Evolutionary conservation across 2,797 vertebrate genomes (phyloP).

Genomic region (Microchirus variegatus): DNA sequence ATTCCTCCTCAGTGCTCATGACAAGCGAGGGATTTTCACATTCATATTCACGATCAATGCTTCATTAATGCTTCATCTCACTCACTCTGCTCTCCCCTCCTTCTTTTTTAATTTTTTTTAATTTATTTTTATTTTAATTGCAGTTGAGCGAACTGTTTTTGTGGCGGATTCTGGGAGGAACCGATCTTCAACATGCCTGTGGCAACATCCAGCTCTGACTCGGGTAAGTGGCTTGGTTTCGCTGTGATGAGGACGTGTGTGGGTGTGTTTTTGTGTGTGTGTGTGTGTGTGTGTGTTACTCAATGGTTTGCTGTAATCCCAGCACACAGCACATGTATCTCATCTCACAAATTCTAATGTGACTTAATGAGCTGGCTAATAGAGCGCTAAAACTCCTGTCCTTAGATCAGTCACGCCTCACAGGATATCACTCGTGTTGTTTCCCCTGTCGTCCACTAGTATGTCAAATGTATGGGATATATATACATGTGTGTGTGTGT

Average conservation of each 20-base stretch:
- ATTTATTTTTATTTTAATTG: too few species aligned
- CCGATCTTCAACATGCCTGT: constrained; percentile 85
- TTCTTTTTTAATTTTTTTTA: too few species aligned
- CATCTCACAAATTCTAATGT: constrained; percentile 66
- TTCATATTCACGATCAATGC: constrained; percentile 38
- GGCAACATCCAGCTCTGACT: constrained; percentile 88
- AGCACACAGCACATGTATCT: constrained; percentile 38
- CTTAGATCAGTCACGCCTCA: constrained; percentile 59
- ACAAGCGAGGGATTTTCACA: constrained; percentile 19
- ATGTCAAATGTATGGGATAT: too few species aligned
- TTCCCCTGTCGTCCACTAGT: constrained; percentile 6
- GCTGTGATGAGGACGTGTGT: constrained; percentile 8
- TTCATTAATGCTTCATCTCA: constrained; percentile 24
- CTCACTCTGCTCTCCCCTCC: constrained; percentile 19
- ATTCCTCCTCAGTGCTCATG: constrained; percentile 16
- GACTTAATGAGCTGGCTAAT: constrained; percentile 75
- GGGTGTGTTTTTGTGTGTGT: too few species aligned
- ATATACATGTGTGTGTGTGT: too few species aligned
- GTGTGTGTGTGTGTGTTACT: constrained; percentile 13
- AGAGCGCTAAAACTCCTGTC: constrained; percentile 44
- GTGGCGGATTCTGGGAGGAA: constrained; percentile 53
- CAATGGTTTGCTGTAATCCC: constrained; percentile 42
- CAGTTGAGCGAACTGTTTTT: constrained; percentile 65
- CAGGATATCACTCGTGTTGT: constrained; percentile 42
- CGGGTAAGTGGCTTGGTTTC: constrained; percentile 73